Base-by-base conservation (phyloP, 1,140 invertebrate species). In the Zaprionus lachaisei region DNA sequence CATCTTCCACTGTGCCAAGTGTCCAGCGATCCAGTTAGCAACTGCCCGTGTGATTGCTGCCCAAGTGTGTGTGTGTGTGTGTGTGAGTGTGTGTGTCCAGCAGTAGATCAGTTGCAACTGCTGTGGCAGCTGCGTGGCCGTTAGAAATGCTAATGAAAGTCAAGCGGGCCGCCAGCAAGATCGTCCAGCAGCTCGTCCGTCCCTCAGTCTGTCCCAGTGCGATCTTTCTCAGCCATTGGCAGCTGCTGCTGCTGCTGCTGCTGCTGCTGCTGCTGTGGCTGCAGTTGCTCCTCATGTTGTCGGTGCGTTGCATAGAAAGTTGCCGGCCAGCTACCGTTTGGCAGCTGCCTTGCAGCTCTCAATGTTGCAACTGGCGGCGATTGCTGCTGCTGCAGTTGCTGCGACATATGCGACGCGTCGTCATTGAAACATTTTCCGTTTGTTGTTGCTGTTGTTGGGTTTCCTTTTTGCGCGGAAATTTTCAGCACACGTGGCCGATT, bases 121-220 rank as follows among this genome's bases (percentile, higher is more conserved):
- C 71, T 65, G 72, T 80, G 76, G 75, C 85, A 90, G 85, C 85
- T 90, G 85, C 85, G 85, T 85, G 85, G 85, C 85, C 85, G 85
- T 90, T 90, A 90, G 85, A 90, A 90, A 90, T 90, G 85, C 85
- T 90, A 90, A 90, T 90, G 85, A 90, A 90, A 90, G 85, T 82
- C 85, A 82, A 69, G 76, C 81, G 78, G 65, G 31, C 34, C 44
- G 66, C 66, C 37, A 22, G 28, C 34, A 26, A 66, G 47, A 55
- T 22, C 54, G 24, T 51, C 54, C 62, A 63, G 58, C 58, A 51
- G 49, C 49, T 2, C 28, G 26, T n/a, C 28, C 44, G 12, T 11
- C 60, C 24, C 28, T 26, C 26, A 6, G 7, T 26, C 28, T n/a
- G 20, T 61, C 38, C 61, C 67, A 54, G 28, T 63, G 57, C 64